These are phyloP conservation scores for Quadroppia sp. DNA, from an alignment of 2,888 invertebrate genomes.

Conservation along the genomic window DNA sequence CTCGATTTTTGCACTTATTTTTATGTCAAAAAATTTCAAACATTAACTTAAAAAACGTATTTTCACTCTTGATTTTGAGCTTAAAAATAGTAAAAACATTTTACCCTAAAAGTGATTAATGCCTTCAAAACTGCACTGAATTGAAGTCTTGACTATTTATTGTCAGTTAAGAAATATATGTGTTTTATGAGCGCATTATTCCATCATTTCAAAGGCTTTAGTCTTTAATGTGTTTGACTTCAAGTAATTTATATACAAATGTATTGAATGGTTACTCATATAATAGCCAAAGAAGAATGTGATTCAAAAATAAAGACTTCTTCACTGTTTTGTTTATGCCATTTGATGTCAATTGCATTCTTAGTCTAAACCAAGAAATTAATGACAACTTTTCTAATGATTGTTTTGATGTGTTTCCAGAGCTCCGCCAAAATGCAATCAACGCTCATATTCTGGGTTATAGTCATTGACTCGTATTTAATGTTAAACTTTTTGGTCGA, in stretches of 20 bases:
- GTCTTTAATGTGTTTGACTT: constrained; percentile 22
- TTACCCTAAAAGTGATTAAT: not conserved
- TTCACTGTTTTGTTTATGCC: not conserved
- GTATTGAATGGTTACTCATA: not conserved
- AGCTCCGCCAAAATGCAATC: constrained; percentile 33
- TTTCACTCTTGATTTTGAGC: not conserved
- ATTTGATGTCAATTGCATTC: constrained; percentile 18
- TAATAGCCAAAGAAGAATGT: not conserved
- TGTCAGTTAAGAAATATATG: constrained; percentile 13
- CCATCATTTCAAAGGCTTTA: too few species aligned
- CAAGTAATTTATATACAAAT: constrained; percentile 26
- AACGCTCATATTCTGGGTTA: constrained; percentile 15
- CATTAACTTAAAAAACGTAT: not conserved
- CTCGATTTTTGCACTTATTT: not conserved
- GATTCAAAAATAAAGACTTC: too few species aligned
- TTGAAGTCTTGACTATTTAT: not conserved
- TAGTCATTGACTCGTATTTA: constrained; percentile 18
- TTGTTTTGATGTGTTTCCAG: not conserved
- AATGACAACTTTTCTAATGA: constrained; percentile 4
- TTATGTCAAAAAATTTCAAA: not conserved
- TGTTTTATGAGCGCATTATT: constrained; percentile 21
- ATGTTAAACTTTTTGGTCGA: not conserved
- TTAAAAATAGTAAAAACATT: not conserved
- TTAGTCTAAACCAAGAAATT: not conserved
- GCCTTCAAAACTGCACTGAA: not conserved